Percentiles rank a stretch among this genome's conserved stretches.
These are phyloP conservation scores for Tuberolachnus salignus DNA, from an alignment of 2,888 invertebrate species.

Conservation along the genomic window DNA sequence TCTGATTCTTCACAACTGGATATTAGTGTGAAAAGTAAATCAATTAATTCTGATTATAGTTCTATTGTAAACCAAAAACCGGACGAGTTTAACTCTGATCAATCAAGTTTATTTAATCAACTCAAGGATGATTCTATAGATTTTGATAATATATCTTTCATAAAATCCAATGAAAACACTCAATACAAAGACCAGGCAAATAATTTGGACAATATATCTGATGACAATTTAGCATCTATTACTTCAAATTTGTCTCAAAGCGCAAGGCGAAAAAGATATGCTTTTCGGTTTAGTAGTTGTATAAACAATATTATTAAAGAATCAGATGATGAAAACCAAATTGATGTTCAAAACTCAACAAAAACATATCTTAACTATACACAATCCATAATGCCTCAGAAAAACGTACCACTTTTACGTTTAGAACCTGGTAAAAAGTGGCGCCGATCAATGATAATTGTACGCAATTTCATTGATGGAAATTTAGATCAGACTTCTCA, in stretches of 20 bases:
- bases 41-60: background rate
- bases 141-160: background rate
- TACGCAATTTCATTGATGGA: constrained; percentile 22
- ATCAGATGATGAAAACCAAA: background rate
- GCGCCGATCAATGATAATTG: constrained; percentile 39
- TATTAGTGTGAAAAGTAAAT: background rate
- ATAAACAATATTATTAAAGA: background rate
- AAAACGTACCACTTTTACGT: constrained; percentile 3
- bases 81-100: background rate
- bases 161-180: background rate
- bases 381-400: background rate
- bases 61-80: background rate
- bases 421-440: constrained; percentile 50
- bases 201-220: background rate
- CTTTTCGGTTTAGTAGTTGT: background rate
- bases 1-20: background rate
- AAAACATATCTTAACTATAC: background rate
- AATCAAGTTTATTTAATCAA: background rate
- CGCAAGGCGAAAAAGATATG: constrained; percentile 29
- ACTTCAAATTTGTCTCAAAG: background rate
- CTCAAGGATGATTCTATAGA: background rate
- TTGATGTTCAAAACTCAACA: background rate
- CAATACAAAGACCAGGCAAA: background rate
- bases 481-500: constrained; percentile 12
- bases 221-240: background rate